Base-by-base conservation (phyloP, 2,797 vertebrate genomes). In the Micrastur ruficollis region DNA sequence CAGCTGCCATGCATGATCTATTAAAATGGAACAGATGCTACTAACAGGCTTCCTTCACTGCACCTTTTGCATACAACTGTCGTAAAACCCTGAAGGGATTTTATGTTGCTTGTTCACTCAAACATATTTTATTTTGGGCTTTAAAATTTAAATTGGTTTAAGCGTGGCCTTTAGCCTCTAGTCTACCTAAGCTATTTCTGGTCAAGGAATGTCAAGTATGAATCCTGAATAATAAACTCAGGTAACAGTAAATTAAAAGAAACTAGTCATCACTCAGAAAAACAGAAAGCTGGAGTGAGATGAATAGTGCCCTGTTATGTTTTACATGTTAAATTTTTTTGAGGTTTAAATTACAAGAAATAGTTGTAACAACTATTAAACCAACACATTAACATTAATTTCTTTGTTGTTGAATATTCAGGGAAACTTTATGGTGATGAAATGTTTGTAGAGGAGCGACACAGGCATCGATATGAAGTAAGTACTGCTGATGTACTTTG, bases 381-480 rank as follows among this genome's bases (percentile, higher is more conserved):
- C 42, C 38, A 78, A 62, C 17, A 62, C 27, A 38, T 40, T 23
- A 14, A 19, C 55, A 58, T 81, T 95, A 70, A 97, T 91, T 76
- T 74, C 3, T 72, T 73, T 90, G 61, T 94, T 81, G 8, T 58
- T 97, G 27, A 97, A 31, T 96, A 89, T 95, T 90, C 82, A 98
- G 98, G 93, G 61, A 98, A 98, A 68, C 98, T 98, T 72, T 98
- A 98, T 73, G 97, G 98, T 26, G 96, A 97, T 83, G 97, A 97
- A 82, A 81, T 63, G n/a, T 98, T 98, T 92, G 86, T 98, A 81
- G 98, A 98, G 95, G 98, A 98, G 95, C 97, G 98, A 71, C 98
- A 98, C 88, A 98, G 98, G 72, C 98, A 98, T 96, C 98, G 98
- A 8, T 98, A 98, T 27, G 98, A 98, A 98, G 98, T 98, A 98